Percentiles rank a stretch among this genome's conserved stretches.
Conservation (phyloP, 2,113 vertebrate species). For the Danio rerio region GRCz12tu NC_133192.1:44387501-44388000, state of each 20-base stretch:
- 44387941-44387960: not conserved
- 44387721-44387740: conserved; percentile 44
- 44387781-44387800: conserved; percentile 59
- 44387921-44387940: not conserved
- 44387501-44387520: too few species aligned
- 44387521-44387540: too few species aligned
- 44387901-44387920: conserved; percentile 37
- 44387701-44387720: not conserved
- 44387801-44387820: conserved; percentile 57
- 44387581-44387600: not conserved
- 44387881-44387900: not conserved
- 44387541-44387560: too few species aligned
- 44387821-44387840: conserved; percentile 68
- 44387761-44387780: conserved; percentile 2
- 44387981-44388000: too few species aligned
- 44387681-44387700: conserved; percentile 30
- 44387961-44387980: too few species aligned
- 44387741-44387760: conserved; percentile 51
- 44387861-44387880: too few species aligned
- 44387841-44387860: conserved; percentile 51
- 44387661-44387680: conserved; percentile 36
- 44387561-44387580: not conserved
- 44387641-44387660: conserved; percentile 13
- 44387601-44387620: not conserved
- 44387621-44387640: not conserved